A percentile compares a stretch with the other conserved stretches of the same genome.
These are phyloP conservation scores for Ophion costatus DNA, from an alignment of 2,888 invertebrate genomes.

Conservation along the genomic window DNA sequence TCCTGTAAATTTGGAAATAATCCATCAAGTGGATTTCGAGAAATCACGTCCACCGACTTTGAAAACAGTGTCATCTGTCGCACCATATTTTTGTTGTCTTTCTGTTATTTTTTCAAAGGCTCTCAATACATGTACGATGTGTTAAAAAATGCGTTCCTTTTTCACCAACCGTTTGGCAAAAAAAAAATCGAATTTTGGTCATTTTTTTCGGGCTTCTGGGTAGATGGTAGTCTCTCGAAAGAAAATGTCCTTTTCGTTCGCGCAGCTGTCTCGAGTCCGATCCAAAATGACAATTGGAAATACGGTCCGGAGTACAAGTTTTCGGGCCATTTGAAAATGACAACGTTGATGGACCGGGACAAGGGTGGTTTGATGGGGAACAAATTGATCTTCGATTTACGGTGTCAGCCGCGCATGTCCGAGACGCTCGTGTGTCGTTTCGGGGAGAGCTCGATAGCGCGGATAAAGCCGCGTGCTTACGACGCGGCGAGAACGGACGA, in stretches of 20 bases:
- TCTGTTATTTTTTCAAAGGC: too few relatives aligned
- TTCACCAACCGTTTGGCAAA: too few relatives aligned
- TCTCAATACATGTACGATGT: too few relatives aligned
- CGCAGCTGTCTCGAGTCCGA: conserved; percentile 64
- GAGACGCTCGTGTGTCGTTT: conserved; percentile 68
- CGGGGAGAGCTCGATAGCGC: conserved; percentile 66
- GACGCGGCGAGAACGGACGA: conserved; percentile 45
- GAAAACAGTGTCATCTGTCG: too few relatives aligned
- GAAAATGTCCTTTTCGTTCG: background rate
- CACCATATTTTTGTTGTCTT: too few relatives aligned
- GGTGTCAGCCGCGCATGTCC: conserved; percentile 64
- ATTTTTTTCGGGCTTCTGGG: too few relatives aligned
- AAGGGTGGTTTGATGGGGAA: conserved; percentile 67
- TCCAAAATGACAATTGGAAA: conserved; percentile 65
- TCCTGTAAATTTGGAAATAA: too few relatives aligned
- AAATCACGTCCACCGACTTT: too few relatives aligned
- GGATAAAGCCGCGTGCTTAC: conserved; percentile 61
- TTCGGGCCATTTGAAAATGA: conserved; percentile 67
- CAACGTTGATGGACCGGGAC: conserved; percentile 64
- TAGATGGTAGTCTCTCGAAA: background rate
- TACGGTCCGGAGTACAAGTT: conserved; percentile 71
- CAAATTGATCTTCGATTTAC: conserved; percentile 66
- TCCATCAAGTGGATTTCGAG: too few relatives aligned
- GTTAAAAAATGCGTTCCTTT: too few relatives aligned
- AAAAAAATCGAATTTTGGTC: too few relatives aligned